Percentiles rank a stretch among this genome's conserved stretches.
These are phyloP conservation scores for Ptychobarbus kaznakovi DNA, from an alignment of 2,797 vertebrate genomes.

Conservation along the genomic window DNA sequence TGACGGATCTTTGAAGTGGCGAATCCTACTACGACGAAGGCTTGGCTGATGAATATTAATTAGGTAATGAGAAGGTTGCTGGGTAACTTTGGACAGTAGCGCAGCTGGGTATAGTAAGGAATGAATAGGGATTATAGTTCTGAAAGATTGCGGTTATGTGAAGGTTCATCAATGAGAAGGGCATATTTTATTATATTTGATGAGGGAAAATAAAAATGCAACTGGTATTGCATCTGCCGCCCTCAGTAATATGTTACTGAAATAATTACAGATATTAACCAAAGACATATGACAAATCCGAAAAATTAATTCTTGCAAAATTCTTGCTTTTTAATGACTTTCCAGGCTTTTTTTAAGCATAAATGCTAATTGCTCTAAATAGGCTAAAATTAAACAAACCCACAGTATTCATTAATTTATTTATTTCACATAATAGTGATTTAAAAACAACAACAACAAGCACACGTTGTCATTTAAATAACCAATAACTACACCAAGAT, in stretches of 20 bases:
- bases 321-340: neutral
- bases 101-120: neutral
- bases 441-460: neutral
- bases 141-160: neutral
- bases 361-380: neutral
- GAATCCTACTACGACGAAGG: conserved; percentile 25
- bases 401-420: neutral
- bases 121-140: no score
- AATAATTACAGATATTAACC: neutral
- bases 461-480: neutral
- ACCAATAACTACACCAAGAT: neutral
- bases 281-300: neutral
- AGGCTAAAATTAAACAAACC: neutral
- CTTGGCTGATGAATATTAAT: conserved; percentile 11
- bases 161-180: neutral
- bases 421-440: neutral
- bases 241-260: neutral
- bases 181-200: no score
- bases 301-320: neutral
- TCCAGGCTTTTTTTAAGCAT: neutral
- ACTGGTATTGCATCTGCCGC: neutral
- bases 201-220: neutral
- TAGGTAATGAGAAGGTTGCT: neutral
- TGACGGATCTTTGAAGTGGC: neutral
- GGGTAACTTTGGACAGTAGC: conserved; percentile 1